phyloP scores from a whole-genome alignment of 1,140 invertebrate species.

The Heliconius hewitsoni region DNA sequence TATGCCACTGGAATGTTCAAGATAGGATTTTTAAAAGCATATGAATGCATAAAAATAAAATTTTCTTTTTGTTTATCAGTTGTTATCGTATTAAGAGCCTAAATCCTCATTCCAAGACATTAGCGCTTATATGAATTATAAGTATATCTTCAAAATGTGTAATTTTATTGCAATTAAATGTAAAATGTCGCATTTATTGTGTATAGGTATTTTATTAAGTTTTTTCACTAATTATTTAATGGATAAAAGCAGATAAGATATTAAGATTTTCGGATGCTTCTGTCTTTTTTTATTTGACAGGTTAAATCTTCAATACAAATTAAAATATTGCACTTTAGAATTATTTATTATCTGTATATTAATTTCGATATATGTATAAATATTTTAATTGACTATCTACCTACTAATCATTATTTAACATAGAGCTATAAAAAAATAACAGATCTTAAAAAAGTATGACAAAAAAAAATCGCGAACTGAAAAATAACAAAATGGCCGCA shows the following conservation, averaged over 20 bases:
- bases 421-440: neutral
- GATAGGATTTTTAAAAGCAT: slow-evolving; percentile 25
- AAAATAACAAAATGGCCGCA: slow-evolving; percentile 1
- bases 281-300: slow-evolving; percentile 1
- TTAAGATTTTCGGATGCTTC: neutral
- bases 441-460: neutral
- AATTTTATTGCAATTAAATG: slow-evolving; percentile 21
- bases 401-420: neutral
- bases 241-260: neutral
- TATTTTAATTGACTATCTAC: neutral
- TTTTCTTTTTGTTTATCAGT: slow-evolving; percentile 23
- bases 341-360: neutral
- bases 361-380: neutral
- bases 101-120: slow-evolving; percentile 21
- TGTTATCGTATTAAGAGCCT: slow-evolving; percentile 15
- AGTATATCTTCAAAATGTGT: slow-evolving; percentile 17
- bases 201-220: slow-evolving; percentile 19
- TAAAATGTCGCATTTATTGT: slow-evolving; percentile 16
- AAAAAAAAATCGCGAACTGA: neutral
- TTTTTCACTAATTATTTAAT: slow-evolving; percentile 17
- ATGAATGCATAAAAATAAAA: neutral
- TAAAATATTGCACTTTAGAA: neutral
- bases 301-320: neutral
- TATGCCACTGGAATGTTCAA: slow-evolving; percentile 10
- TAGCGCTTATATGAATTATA: slow-evolving; percentile 21